These are phyloP conservation scores for Porites divaricata DNA, from an alignment of 92 coral and sea anemone genomes.

Conservation along the genomic window DNA sequence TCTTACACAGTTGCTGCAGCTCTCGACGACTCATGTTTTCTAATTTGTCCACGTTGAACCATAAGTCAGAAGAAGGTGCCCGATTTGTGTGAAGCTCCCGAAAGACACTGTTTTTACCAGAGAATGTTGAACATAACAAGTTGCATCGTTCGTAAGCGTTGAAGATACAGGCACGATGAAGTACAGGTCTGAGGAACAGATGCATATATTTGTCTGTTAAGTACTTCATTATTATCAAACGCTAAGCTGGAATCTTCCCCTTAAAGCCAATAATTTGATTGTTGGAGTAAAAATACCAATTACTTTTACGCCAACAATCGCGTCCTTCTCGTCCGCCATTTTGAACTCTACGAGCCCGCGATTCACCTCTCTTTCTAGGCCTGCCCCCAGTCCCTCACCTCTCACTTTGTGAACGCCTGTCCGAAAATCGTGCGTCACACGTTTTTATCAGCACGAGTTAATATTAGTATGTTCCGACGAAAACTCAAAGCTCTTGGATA, in stretches of 20 bases:
- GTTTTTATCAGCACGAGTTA: neutral
- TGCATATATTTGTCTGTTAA: slow-evolving; percentile 22
- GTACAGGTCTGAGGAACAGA: slow-evolving; percentile 10
- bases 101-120: neutral
- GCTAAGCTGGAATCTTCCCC: neutral
- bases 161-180: neutral
- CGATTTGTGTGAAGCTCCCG: slow-evolving; percentile 25
- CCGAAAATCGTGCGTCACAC: neutral
- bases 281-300: neutral
- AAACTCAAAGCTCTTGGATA: slow-evolving; percentile 92
- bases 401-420: neutral
- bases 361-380: neutral
- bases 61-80: slow-evolving; percentile 22
- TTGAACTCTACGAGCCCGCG: slow-evolving; percentile 37
- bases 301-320: slow-evolving; percentile 9
- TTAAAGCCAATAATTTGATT: too few relatives aligned
- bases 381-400: slow-evolving; percentile 5
- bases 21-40: slow-evolving; percentile 73
- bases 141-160: neutral
- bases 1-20: slow-evolving; percentile 83
- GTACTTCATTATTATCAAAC: neutral
- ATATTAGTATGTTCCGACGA: slow-evolving; percentile 73
- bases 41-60: slow-evolving; percentile 74
- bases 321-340: slow-evolving; percentile 31
- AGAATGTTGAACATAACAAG: neutral